A percentile compares a stretch with the other conserved stretches of the same genome.
phyloP scores from a whole-genome alignment of 2,888 invertebrate genomes.

The Periphyllus acericola region DNA sequence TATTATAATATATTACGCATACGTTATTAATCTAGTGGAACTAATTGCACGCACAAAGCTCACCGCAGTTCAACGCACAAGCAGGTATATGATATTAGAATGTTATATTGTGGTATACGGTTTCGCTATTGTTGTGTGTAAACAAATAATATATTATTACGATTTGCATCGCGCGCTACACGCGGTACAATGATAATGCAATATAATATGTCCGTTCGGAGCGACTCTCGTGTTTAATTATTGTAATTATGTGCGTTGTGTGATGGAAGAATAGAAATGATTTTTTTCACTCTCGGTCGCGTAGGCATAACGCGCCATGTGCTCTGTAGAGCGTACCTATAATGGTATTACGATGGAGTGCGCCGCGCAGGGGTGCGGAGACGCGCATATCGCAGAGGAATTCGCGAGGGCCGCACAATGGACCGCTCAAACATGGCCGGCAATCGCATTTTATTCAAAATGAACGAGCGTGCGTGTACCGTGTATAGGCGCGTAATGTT shows the following conservation, averaged over 20 bases:
- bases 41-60: neutral
- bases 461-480: neutral
- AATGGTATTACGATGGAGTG: too few species aligned
- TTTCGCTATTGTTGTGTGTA: conserved; percentile 15
- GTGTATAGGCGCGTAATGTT: neutral
- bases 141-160: conserved; percentile 6
- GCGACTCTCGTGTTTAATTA: too few species aligned
- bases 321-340: too few species aligned
- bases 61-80: neutral
- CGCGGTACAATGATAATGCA: too few species aligned
- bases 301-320: too few species aligned
- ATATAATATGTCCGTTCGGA: too few species aligned
- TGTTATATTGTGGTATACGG: too few species aligned
- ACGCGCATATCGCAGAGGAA: neutral
- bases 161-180: neutral
- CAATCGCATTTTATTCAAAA: neutral
- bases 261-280: too few species aligned
- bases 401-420: neutral
- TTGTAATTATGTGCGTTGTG: too few species aligned
- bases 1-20: neutral
- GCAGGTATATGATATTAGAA: neutral
- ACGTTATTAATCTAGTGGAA: neutral
- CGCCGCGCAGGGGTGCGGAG: neutral
- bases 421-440: neutral
- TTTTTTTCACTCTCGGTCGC: too few species aligned